Percentiles rank a stretch among this genome's conserved stretches.
Evolutionary conservation across 1,140 invertebrate genomes (phyloP).

Genomic region (Micrasema minimum): DNA sequence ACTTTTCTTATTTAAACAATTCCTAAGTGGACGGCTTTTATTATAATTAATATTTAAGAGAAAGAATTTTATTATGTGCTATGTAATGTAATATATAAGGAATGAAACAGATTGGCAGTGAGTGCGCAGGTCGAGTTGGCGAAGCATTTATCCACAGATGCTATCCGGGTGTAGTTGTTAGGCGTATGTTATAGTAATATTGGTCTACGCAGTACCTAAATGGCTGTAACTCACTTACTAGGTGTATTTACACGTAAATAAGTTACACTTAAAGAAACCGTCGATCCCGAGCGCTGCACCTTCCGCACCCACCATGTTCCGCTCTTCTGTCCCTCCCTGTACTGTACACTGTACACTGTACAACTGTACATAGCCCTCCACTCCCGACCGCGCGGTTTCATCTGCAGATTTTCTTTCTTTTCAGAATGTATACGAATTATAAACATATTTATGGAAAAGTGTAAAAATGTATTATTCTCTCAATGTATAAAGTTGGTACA

Average conservation of each 20-base stretch:
- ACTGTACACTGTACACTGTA: too few species aligned
- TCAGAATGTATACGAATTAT: constrained; percentile 50
- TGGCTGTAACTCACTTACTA: constrained; percentile 56
- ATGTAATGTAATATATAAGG: constrained; percentile 41
- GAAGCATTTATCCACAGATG: constrained; percentile 58
- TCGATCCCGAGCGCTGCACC: neutral
- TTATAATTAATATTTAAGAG: constrained; percentile 35
- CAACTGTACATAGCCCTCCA: too few species aligned
- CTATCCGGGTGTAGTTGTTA: constrained; percentile 54
- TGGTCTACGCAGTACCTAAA: constrained; percentile 61
- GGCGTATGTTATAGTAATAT: constrained; percentile 52
- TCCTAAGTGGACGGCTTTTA: constrained; percentile 33
- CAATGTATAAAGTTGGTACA: constrained; percentile 29
- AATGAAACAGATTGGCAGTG: constrained; percentile 27
- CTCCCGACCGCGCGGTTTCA: too few species aligned
- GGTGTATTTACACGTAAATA: constrained; percentile 37
- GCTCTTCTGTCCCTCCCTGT: too few species aligned
- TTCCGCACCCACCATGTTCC: neutral
- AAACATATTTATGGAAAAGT: constrained; percentile 41
- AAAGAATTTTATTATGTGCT: constrained; percentile 39
- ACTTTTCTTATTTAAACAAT: constrained; percentile 9
- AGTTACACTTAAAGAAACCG: constrained; percentile 11
- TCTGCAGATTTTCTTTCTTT: constrained; percentile 40
- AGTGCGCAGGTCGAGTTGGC: neutral
- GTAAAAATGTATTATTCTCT: constrained; percentile 17